Percentiles rank a stretch among this genome's conserved stretches.
Evolutionary conservation across 2,797 vertebrate genomes (phyloP).

Genomic region (Thalassophryne amazonica): DNA sequence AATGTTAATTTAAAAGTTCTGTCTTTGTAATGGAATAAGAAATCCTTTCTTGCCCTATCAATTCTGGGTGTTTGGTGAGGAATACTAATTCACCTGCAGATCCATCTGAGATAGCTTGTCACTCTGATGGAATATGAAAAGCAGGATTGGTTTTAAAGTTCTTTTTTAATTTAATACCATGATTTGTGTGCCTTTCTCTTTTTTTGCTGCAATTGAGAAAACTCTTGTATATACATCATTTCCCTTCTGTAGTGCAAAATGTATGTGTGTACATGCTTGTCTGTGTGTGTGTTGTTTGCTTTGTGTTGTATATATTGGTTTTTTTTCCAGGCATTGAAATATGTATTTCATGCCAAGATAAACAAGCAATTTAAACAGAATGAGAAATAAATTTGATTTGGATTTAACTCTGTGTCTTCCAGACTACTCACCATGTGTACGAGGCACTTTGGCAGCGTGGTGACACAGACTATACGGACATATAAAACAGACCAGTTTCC

Average conservation of each 20-base stretch:
- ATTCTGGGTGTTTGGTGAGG: slow-evolving; percentile 89
- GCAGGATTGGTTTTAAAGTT: slow-evolving; percentile 76
- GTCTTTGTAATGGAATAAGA: slow-evolving; percentile 99
- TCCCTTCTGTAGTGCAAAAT: slow-evolving; percentile 9
- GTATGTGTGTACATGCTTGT: slow-evolving; percentile 5
- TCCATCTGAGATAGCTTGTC: slow-evolving; percentile 72
- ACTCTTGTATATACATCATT: not conserved
- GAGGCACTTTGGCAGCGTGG: slow-evolving; percentile 95
- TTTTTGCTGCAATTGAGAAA: slow-evolving; percentile 32
- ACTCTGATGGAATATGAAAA: slow-evolving; percentile 68
- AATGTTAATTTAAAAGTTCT: slow-evolving; percentile 99
- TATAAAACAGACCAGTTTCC: slow-evolving; percentile 99
- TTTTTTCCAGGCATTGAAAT: slow-evolving; percentile 2
- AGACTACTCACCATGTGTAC: slow-evolving; percentile 98
- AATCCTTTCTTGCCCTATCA: slow-evolving; percentile 99
- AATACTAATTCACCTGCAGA: slow-evolving; percentile 90
- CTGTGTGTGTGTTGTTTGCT: not conserved
- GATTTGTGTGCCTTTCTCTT: slow-evolving; percentile 59
- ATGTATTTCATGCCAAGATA: not conserved
- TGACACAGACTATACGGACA: slow-evolving; percentile 95
- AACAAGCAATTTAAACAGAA: not conserved
- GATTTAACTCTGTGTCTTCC: slow-evolving; percentile 41
- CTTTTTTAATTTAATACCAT: slow-evolving; percentile 72
- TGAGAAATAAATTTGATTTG: not conserved
- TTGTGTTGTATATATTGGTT: not conserved